phyloP scores from a whole-genome alignment of 2,888 invertebrate species.

The Netelia virgata region DNA sequence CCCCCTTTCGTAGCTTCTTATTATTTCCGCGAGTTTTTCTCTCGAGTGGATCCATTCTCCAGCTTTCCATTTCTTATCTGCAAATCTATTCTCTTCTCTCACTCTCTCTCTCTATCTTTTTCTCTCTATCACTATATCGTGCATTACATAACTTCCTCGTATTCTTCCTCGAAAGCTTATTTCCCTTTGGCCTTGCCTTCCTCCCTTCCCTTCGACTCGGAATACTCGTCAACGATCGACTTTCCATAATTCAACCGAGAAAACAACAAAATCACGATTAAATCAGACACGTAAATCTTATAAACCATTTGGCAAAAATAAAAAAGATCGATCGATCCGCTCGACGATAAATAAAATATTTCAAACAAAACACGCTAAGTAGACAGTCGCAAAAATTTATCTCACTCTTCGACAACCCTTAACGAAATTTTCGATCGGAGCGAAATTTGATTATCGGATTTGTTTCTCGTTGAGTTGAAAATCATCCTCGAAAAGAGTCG shows the following conservation, averaged over 20 bases:
- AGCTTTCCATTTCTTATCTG: slow-evolving; percentile 38
- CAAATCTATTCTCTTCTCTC: not conserved
- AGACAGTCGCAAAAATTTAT: not conserved
- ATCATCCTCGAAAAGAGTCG: not conserved
- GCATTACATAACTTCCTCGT: not conserved
- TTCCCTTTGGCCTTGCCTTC: slow-evolving; percentile 60
- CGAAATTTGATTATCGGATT: not conserved
- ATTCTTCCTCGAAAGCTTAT: slow-evolving; percentile 32
- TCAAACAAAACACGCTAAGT: not conserved
- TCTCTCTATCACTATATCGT: slow-evolving; percentile 14
- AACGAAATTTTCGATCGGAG: not conserved
- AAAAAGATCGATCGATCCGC: not conserved
- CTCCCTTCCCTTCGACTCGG: not conserved
- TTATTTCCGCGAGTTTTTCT: slow-evolving; percentile 79
- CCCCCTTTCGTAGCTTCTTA: slow-evolving; percentile 77
- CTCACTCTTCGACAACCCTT: too few relatives aligned
- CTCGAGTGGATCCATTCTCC: slow-evolving; percentile 66
- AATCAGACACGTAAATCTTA: slow-evolving; percentile 10
- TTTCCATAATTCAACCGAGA: slow-evolving; percentile 67
- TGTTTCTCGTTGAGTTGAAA: too few relatives aligned
- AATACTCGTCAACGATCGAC: slow-evolving; percentile 46
- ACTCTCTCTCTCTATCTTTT: slow-evolving; percentile 26
- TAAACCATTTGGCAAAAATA: slow-evolving; percentile 20
- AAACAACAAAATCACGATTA: slow-evolving; percentile 45
- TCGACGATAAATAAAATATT: not conserved